Evolutionary conservation across 2,888 invertebrate genomes (phyloP).

Genomic region (Podotricha telesiphe): DNA sequence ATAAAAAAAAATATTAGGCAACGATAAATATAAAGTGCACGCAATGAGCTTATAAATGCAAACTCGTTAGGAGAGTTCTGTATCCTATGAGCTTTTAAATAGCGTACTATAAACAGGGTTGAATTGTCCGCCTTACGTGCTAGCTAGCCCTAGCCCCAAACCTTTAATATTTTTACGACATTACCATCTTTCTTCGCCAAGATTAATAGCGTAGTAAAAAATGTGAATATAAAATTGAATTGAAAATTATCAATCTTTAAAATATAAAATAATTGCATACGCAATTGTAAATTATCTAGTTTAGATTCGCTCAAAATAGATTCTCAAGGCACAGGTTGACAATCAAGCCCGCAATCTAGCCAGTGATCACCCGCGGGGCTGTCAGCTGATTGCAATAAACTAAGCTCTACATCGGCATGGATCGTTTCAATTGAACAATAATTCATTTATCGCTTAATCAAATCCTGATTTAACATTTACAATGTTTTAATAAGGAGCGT

Average conservation of each 20-base stretch:
- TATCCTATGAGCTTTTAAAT: too few relatives aligned
- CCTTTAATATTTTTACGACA: too few relatives aligned
- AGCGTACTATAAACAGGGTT: too few relatives aligned
- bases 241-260: background rate
- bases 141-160: too few relatives aligned
- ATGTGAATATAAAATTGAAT: too few relatives aligned
- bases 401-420: constrained; percentile 20
- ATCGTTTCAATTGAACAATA: constrained; percentile 22
- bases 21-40: too few relatives aligned
- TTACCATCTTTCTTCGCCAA: too few relatives aligned
- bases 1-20: too few relatives aligned
- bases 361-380: constrained; percentile 38
- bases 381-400: constrained; percentile 40
- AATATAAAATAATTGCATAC: background rate
- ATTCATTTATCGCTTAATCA: constrained; percentile 28
- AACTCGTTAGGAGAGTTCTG: too few relatives aligned
- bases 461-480: constrained; percentile 3
- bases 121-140: too few relatives aligned
- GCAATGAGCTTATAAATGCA: too few relatives aligned
- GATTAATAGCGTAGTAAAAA: too few relatives aligned
- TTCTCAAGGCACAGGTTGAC: constrained; percentile 33
- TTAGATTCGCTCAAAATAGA: background rate
- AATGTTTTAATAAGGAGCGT: constrained; percentile 10
- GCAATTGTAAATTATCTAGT: background rate
- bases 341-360: constrained; percentile 30